Evolutionary conservation across 2,797 vertebrate genomes (phyloP).

Genomic region (Sternarchorhynchus goeldii): DNA sequence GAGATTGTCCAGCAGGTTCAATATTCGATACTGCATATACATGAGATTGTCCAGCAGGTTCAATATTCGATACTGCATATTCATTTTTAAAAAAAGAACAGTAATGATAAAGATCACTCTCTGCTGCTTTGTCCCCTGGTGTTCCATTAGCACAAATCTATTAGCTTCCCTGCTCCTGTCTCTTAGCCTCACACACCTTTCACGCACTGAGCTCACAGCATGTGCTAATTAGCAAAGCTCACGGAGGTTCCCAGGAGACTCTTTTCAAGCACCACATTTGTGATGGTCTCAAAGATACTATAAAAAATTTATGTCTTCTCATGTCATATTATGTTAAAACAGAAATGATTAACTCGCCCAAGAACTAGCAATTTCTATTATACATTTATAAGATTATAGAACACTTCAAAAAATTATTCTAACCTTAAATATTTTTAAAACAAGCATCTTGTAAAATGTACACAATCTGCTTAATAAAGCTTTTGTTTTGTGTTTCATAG

Average conservation of each 20-base stretch:
- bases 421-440: too few species aligned
- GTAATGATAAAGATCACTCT: not conserved
- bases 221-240: conserved; percentile 50
- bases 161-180: conserved; percentile 3
- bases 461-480: not conserved
- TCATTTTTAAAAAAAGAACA: not conserved
- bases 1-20: not conserved
- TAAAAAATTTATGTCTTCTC: not conserved
- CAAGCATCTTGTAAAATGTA: not conserved
- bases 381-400: too few species aligned
- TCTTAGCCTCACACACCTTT: conserved; percentile 19
- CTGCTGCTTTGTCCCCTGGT: conserved; percentile 20
- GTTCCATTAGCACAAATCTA: conserved; percentile 2
- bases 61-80: not conserved
- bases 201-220: conserved; percentile 16
- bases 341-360: too few species aligned
- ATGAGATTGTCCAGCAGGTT: not conserved
- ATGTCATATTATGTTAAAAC: not conserved
- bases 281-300: not conserved
- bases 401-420: too few species aligned
- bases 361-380: too few species aligned
- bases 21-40: not conserved
- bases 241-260: conserved; percentile 37
- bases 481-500: not conserved
- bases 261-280: conserved; percentile 37